Evolutionary conservation across 2,113 vertebrate species (phyloP).

Genomic region (Salvelinus alpinus): DNA sequence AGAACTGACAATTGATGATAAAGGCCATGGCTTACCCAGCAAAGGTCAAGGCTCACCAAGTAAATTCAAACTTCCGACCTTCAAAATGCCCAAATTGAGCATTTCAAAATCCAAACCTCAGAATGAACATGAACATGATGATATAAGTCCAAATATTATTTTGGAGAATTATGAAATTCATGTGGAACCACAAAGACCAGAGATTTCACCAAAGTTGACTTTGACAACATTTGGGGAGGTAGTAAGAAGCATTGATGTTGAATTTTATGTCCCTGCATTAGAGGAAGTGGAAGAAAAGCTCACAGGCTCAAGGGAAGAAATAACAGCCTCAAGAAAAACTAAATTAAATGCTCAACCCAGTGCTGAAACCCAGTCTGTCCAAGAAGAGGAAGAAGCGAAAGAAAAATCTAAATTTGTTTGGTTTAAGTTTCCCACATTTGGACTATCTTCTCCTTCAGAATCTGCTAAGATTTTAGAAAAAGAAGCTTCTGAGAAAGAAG

Average conservation of each 20-base stretch:
- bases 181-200: conserved; percentile 37
- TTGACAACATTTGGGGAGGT: conserved; percentile 60
- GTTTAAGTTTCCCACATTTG: conserved; percentile 73
- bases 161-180: conserved; percentile 18
- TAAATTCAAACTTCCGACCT: conserved; percentile 50
- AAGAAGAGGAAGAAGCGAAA: conserved; percentile 26
- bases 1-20: conserved; percentile 7
- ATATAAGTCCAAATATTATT: conserved; percentile 25
- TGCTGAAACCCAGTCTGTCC: conserved; percentile 20
- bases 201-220: conserved; percentile 57
- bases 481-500: conserved; percentile 10
- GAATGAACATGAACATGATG: conserved; percentile 35
- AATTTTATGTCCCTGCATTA: conserved; percentile 66
- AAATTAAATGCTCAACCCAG: conserved; percentile 9
- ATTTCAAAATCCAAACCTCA: conserved; percentile 59
- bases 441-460: conserved; percentile 66
- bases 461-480: conserved; percentile 40
- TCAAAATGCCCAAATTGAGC: conserved; percentile 55
- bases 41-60: conserved; percentile 37
- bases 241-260: conserved; percentile 64
- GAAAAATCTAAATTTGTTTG: conserved; percentile 36
- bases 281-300: conserved; percentile 48
- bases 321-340: conserved; percentile 14
- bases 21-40: background rate
- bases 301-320: conserved; percentile 36